phyloP scores from a whole-genome alignment of 2,888 invertebrate genomes.

The Drosophila cognata region DNA sequence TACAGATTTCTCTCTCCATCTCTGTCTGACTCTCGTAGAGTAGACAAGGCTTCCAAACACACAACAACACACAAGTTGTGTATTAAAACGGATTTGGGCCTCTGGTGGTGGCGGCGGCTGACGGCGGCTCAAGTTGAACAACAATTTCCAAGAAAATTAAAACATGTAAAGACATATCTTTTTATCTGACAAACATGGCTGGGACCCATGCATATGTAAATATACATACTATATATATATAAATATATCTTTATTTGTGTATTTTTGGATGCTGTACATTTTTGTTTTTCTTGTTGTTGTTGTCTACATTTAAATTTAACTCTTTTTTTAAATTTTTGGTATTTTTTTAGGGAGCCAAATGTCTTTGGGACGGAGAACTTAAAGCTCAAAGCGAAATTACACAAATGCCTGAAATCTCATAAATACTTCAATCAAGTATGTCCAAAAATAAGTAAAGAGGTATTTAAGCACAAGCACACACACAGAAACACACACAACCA shows the following conservation, averaged over 20 bases:
- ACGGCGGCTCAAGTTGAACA: conserved; percentile 67
- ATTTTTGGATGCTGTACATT: conserved; percentile 40
- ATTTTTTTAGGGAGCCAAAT: conserved; percentile 22
- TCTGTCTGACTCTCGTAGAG: conserved; percentile 8
- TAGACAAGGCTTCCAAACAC: conserved; percentile 39
- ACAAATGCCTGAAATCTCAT: conserved; percentile 82
- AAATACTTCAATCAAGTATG: conserved; percentile 82
- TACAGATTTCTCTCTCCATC: not conserved
- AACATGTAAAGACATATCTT: conserved; percentile 82
- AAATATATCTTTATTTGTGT: conserved; percentile 45
- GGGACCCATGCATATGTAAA: conserved; percentile 66
- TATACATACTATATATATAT: conserved; percentile 52
- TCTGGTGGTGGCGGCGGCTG: conserved; percentile 29
- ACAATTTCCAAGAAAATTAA: conserved; percentile 82
- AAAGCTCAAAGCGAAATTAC: conserved; percentile 78
- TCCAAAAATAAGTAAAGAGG: conserved; percentile 78
- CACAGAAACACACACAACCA: conserved; percentile 4
- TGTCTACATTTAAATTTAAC: conserved; percentile 69
- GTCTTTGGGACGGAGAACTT: conserved; percentile 48
- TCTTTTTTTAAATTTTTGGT: conserved; percentile 55
- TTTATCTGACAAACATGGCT: conserved; percentile 79
- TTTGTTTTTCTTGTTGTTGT: conserved; percentile 14
- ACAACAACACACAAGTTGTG: conserved; percentile 1
- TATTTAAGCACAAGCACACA: conserved; percentile 70
- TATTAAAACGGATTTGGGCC: conserved; percentile 48